A percentile compares a stretch with the other conserved stretches of the same genome.
These are phyloP conservation scores for Heliconius nattereri DNA, from an alignment of 1,140 invertebrate genomes.

Conservation along the genomic window DNA sequence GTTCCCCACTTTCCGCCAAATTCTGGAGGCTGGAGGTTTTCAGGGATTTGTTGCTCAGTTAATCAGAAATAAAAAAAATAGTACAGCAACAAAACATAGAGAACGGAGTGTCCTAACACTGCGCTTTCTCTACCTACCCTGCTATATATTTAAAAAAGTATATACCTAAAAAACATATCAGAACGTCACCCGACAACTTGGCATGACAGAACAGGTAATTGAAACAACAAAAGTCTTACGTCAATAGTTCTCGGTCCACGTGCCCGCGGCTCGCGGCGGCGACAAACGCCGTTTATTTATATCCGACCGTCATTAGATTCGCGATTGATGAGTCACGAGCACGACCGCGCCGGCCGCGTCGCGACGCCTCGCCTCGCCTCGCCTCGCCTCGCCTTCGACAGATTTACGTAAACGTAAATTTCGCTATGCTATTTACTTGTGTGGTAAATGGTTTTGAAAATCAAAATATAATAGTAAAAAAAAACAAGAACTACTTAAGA, in stretches of 20 bases:
- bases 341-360: not conserved
- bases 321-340: conserved; percentile 13
- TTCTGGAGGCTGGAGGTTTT: too few species aligned
- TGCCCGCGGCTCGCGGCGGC: not conserved
- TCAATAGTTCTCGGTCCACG: conserved; percentile 17
- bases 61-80: too few species aligned
- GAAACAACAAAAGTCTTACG: conserved; percentile 4
- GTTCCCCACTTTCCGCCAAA: too few species aligned
- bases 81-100: too few species aligned
- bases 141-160: too few species aligned
- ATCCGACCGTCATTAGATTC: conserved; percentile 21
- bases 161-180: not conserved
- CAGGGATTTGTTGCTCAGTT: too few species aligned
- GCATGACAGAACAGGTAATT: not conserved
- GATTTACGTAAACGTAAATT: not conserved
- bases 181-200: not conserved
- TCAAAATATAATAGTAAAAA: too few species aligned
- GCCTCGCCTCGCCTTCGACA: not conserved
- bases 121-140: too few species aligned
- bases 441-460: not conserved
- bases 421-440: not conserved
- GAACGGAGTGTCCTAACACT: too few species aligned
- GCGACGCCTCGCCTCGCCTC: not conserved
- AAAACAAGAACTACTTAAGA: too few species aligned
- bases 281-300: conserved; percentile 28